Conservation (phyloP, 2,888 invertebrate genomes). For the Onthophagus sagittarius region DNA sequence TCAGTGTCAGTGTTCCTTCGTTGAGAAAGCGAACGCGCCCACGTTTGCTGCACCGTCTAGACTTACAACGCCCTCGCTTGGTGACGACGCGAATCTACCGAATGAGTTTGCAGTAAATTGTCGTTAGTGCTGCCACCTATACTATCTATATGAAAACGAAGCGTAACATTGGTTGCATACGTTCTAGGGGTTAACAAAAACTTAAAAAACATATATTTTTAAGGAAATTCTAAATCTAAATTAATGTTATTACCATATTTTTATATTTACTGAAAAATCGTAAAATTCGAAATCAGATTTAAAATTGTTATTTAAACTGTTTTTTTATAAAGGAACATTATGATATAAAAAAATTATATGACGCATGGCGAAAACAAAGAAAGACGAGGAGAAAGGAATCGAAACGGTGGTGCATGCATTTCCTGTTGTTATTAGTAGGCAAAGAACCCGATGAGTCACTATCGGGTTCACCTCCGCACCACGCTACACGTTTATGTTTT, state of each 20-base stretch:
- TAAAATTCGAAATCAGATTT: too few relatives aligned
- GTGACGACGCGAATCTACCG: constrained; percentile 10
- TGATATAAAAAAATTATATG: not conserved
- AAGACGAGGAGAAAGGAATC: not conserved
- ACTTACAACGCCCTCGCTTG: constrained; percentile 19
- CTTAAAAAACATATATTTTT: not conserved
- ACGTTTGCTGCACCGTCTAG: constrained; percentile 4
- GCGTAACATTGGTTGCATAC: not conserved
- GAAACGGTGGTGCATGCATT: not conserved
- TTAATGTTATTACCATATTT: too few relatives aligned
- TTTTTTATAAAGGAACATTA: not conserved
- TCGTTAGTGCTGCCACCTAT: constrained; percentile 1
- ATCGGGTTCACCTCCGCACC: not conserved
- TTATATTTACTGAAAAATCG: too few relatives aligned
- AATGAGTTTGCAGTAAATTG: not conserved
- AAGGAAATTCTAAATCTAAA: too few relatives aligned
- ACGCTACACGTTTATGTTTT: not conserved
- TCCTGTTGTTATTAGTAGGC: not conserved
- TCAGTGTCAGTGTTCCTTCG: constrained; percentile 30
- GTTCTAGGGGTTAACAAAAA: not conserved
- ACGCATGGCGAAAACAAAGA: not conserved
- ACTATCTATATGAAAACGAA: not conserved
- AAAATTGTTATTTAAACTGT: too few relatives aligned
- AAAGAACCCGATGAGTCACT: not conserved
- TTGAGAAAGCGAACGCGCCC: constrained; percentile 13